Evolutionary conservation across 1,140 invertebrate species (phyloP), one percentile per base, ranked within the genome.

Genomic region (Calliphora vicina): DNA sequence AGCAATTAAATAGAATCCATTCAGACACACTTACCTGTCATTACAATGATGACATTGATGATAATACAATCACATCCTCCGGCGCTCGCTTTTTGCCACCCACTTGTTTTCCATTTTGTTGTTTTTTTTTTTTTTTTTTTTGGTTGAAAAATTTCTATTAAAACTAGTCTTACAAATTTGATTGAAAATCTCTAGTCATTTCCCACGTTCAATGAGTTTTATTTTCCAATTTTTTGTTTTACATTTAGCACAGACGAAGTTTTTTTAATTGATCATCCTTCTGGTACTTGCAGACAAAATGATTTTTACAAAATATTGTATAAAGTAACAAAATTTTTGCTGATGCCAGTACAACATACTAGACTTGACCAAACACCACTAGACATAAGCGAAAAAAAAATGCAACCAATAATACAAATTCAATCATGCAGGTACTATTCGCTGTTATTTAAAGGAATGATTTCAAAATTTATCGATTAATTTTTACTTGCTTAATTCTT

Each of bases 311-410:
- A 67, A 23, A 23, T 8, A 23, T 25, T 67, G n/a, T 67, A 23
- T 25, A 67, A 67, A 67, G 20, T 23, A 67, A 67, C 61, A 67
- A 57, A n/a, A 67, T 67, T 67, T 67, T 67, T 67, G 61, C 61
- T 67, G 61, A 67, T 67, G 3, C 61, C 8, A 25, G 61, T 67
- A 25, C 61, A n/a, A n/a, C n/a, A n/a, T 35, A 35, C 10, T 67
- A 67, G 61, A 61, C 50, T 17, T 61, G 50, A 67, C 57, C 57
- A 67, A 20, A 23, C 5, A 67, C 61, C 10, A 67, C n/a, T 13
- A 50, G 17, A 67, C n/a, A 67, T 67, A 23, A 67, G 61, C 23
- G 20, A 17, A 57, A 35, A 35, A 35, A 35, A 35, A 35, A 35
- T 17, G 45, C 13, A 6, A 50, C 12, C 45, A 50, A 50, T 35